These are phyloP conservation scores for Acanthochromis polyacanthus DNA, from an alignment of 2,113 vertebrate genomes.

Conservation along the genomic window DNA sequence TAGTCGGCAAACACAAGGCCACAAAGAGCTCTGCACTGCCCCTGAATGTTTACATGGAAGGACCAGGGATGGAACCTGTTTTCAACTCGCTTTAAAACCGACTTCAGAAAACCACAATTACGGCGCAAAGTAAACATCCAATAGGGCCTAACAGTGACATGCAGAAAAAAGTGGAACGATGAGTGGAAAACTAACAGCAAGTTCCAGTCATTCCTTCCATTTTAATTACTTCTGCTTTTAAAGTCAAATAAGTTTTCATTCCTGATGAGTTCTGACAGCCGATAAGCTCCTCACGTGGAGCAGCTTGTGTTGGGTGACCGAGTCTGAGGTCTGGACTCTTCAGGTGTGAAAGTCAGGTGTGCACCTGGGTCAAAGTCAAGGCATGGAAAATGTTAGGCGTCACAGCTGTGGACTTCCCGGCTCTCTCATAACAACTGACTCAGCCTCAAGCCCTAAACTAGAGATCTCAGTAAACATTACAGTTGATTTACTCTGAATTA, in stretches of 20 bases:
- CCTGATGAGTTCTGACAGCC: no score
- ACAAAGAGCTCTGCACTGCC: neutral
- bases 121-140: conserved; percentile 28
- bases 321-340: conserved; percentile 7
- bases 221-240: conserved; percentile 38
- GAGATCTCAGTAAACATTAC: neutral
- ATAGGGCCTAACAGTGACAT: neutral
- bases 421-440: conserved; percentile 19
- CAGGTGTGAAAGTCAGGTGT: conserved; percentile 39
- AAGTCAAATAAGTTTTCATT: neutral
- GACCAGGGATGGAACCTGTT: conserved; percentile 36
- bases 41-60: conserved; percentile 54
- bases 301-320: neutral
- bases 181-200: neutral
- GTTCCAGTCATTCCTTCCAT: conserved; percentile 2
- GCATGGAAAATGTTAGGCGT: conserved; percentile 15
- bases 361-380: conserved; percentile 38
- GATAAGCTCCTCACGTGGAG: neutral
- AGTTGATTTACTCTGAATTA: neutral
- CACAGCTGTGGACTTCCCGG: conserved; percentile 25
- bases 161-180: neutral
- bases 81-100: conserved; percentile 1
- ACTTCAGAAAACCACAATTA: conserved; percentile 23
- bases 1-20: conserved; percentile 49
- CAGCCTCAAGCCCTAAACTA: neutral